Base-by-base conservation (phyloP, 2,888 invertebrate species). In the Heteromurus nitidus region DNA sequence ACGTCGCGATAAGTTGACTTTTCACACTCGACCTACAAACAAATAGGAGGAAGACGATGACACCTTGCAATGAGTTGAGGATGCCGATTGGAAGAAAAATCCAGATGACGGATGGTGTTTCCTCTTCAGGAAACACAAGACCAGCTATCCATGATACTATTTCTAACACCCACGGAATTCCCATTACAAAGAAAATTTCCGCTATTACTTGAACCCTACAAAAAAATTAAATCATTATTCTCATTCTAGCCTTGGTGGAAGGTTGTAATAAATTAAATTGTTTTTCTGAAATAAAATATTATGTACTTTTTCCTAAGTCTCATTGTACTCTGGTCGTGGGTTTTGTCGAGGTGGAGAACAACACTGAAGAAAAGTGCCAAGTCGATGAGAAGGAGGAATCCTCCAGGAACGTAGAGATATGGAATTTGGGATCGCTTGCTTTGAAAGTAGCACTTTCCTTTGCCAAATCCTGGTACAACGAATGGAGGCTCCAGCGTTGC, bases 181-280 rank as follows among this genome's bases (percentile, higher is more conserved):
- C 84, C 79, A 82, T 80, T 26, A 84, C 80, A 18, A 84, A 22
- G 44, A 84, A 82, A 13, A 84, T 26, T 47, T 84, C 82, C 0
- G 73, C 73, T 20, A 82, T 82, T 2, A 77, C 44, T 26, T 68
- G 50, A n/a, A 82, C 20, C 7, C 82, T 82, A 30, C 42, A 22
- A 47, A 5, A 67, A 22, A 30, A 62, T 62, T 42, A n/a, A 16
- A n/a, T n/a, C n/a, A n/a, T n/a, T n/a, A n/a, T n/a, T n/a, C n/a
- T n/a, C n/a, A n/a, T n/a, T n/a, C n/a, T n/a, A n/a, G n/a, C n/a
- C n/a, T n/a, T n/a, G n/a, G n/a, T n/a, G n/a, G n/a, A n/a, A n/a
- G n/a, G n/a, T n/a, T n/a, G n/a, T n/a, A n/a, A n/a, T n/a, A n/a
- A n/a, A n/a, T n/a, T n/a, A n/a, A n/a, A n/a, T n/a, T n/a, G n/a